Base-by-base conservation (phyloP, 2,113 vertebrate species). In the Tachysurus fulvidraco region DNA sequence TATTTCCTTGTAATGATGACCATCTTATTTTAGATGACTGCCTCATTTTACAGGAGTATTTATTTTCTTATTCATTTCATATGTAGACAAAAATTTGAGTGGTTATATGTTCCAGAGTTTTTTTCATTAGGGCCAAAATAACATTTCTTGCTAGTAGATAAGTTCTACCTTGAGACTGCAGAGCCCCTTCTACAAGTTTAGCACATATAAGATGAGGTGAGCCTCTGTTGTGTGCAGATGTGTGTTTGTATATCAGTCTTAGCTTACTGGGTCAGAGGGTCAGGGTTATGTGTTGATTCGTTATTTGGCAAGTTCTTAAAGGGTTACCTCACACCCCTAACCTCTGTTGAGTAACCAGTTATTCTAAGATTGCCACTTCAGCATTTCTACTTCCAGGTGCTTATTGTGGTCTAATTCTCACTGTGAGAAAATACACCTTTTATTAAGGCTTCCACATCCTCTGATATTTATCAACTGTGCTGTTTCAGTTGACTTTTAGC, bases 361-460 rank as follows among this genome's bases (percentile, higher is more conserved):
- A 65, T 59, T 81, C 83, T 76, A n/a, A 87, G 77, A 87, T 23
- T 69, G 77, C 50, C 69, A 13, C 5, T 23, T 62, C 74, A 83
- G 87, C 25, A 74, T 25, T 62, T 79, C 83, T 11, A 28, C 79
- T 69, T 62, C 25, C 30, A 73, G 23, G 67, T 55, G n/a, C 19
- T 11, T 73, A 50, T 67, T 28, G 55, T 41, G 36, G 57, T 44
- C 9, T 50, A 62, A 74, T 64, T 55, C 54, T 30, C 65, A 76
- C 46, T 19, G 7, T 55, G 84, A 78, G 46, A 81, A 87, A 76
- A 83, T 77, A n/a, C 80, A 71, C 88, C 76, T 84, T 90, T 90
- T 90, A 90, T 90, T 57, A 54, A 59, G 36, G 74, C 78, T 86
- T 57, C 84, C 85, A 90, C 62, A 85, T 86, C 82, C 78, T 88